Percentiles rank a stretch among this genome's conserved stretches.
phyloP scores from a whole-genome alignment of 2,797 vertebrate genomes.

The Channallabes apus region DNA sequence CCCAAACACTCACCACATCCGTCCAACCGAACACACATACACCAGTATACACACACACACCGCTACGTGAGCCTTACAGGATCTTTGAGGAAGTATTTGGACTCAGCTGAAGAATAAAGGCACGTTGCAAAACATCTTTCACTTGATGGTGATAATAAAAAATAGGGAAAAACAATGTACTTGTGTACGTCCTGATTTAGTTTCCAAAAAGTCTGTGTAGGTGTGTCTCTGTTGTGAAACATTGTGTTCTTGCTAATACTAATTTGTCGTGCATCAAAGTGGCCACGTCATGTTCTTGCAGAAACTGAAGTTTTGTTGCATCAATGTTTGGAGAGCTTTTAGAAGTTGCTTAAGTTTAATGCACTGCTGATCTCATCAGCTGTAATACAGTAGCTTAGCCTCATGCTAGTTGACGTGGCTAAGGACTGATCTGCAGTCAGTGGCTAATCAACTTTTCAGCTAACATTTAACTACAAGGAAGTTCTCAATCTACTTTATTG shows the following conservation, averaged over 20 bases:
- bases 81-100: slow-evolving; percentile 54
- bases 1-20: background rate
- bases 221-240: background rate
- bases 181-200: background rate
- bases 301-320: background rate
- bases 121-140: background rate
- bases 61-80: slow-evolving; percentile 1
- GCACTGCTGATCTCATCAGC: background rate
- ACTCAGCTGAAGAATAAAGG: slow-evolving; percentile 25
- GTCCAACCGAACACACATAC: background rate
- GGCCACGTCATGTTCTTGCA: background rate
- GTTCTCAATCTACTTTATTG: too few relatives aligned
- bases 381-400: background rate
- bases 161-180: background rate
- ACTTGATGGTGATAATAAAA: background rate
- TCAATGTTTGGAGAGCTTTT: background rate
- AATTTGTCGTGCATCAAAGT: background rate
- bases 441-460: background rate
- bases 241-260: background rate
- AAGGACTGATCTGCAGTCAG: background rate
- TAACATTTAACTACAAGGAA: background rate
- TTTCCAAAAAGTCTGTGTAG: background rate
- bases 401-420: background rate
- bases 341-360: background rate
- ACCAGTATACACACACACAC: background rate